Evolutionary conservation across 2,888 invertebrate genomes (phyloP).

Genomic region (Ormyrus nitidulus): DNA sequence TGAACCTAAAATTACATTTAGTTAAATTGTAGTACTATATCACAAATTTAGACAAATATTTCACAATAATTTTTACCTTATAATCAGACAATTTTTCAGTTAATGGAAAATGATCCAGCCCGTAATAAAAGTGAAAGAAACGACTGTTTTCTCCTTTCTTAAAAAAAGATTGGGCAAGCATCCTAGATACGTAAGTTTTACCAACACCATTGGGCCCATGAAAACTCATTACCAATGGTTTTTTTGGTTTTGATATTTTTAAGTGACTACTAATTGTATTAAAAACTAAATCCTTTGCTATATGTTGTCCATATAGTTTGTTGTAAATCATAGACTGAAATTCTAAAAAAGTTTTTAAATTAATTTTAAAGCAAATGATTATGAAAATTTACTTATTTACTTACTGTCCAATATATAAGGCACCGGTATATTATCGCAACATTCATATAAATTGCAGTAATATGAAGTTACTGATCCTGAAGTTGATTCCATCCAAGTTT

Average conservation of each 20-base stretch:
- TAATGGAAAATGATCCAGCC: conserved; percentile 37
- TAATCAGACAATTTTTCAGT: conserved; percentile 36
- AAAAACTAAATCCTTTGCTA: conserved; percentile 39
- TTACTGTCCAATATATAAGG: conserved; percentile 41
- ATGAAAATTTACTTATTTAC: neutral
- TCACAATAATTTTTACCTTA: conserved; percentile 32
- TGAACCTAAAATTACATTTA: conserved; percentile 20
- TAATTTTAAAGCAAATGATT: neutral
- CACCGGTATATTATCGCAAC: conserved; percentile 27
- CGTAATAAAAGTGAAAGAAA: conserved; percentile 47
- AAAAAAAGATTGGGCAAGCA: conserved; percentile 43
- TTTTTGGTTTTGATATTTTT: conserved; percentile 20
- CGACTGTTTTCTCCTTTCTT: conserved; percentile 40
- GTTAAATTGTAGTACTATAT: neutral
- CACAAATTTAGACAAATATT: neutral
- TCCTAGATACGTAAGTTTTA: conserved; percentile 42
- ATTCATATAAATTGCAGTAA: conserved; percentile 7
- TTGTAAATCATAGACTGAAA: conserved; percentile 4
- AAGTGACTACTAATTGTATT: conserved; percentile 42
- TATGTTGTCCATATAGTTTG: conserved; percentile 44
- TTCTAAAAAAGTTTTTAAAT: conserved; percentile 7
- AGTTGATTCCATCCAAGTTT: conserved; percentile 16
- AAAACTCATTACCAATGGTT: conserved; percentile 48
- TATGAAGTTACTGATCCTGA: neutral
- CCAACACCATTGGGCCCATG: conserved; percentile 51